Conservation (phyloP, 2,113 vertebrate species). For the Kryptolebias marmoratus region DNA sequence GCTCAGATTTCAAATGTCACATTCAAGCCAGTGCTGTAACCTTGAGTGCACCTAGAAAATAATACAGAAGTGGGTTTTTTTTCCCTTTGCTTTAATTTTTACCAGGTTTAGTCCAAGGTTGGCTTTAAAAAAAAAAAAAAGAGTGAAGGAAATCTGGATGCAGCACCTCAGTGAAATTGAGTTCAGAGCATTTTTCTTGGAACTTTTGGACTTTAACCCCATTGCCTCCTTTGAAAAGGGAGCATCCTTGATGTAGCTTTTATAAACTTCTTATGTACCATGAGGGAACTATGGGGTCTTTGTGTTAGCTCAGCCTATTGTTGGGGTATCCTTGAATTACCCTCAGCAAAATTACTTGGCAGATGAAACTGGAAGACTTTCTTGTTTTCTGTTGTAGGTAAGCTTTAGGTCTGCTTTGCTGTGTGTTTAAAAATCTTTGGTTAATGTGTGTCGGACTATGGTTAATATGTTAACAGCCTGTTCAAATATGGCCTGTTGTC, state of each 20-base stretch:
- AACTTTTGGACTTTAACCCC: constrained; percentile 70
- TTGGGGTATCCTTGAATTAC: constrained; percentile 68
- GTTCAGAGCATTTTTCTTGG: constrained; percentile 70
- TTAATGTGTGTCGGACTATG: constrained; percentile 21
- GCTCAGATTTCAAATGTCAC: constrained; percentile 57
- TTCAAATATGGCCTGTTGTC: neutral
- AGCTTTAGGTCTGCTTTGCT: neutral
- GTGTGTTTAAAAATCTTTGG: constrained; percentile 19
- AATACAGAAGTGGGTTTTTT: constrained; percentile 46
- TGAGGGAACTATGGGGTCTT: constrained; percentile 59
- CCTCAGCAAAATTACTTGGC: constrained; percentile 45
- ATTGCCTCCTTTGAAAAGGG: constrained; percentile 64
- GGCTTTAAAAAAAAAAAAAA: constrained; percentile 37
- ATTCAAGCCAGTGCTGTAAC: constrained; percentile 68
- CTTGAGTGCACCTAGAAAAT: constrained; percentile 66
- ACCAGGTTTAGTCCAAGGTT: constrained; percentile 65
- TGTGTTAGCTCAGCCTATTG: constrained; percentile 62
- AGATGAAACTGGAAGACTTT: constrained; percentile 51
- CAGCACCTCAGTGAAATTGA: constrained; percentile 61
- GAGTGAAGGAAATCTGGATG: constrained; percentile 53
- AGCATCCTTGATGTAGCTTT: constrained; percentile 73
- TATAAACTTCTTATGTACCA: constrained; percentile 70
- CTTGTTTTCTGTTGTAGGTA: constrained; percentile 20
- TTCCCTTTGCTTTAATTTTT: constrained; percentile 41
- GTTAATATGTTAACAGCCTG: constrained; percentile 32